phyloP scores from a whole-genome alignment of 2,113 vertebrate genomes.

The Tragelaphus imberbis region DNA sequence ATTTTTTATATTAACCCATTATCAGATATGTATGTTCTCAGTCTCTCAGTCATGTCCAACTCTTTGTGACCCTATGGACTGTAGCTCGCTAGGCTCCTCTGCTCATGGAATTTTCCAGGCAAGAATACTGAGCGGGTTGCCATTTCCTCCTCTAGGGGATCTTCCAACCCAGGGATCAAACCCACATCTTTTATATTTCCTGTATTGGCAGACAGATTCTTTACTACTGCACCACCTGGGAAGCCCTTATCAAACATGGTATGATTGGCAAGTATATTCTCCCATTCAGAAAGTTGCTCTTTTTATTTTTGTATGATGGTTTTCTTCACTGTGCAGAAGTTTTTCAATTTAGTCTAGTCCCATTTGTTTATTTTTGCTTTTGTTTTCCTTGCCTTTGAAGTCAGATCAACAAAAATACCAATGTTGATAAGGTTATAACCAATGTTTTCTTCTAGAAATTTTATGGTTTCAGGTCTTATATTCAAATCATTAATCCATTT shows the following conservation, averaged over 20 bases:
- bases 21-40: neutral
- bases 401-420: neutral
- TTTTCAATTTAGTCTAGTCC: neutral
- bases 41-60: neutral
- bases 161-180: neutral
- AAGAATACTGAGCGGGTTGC: neutral
- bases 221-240: neutral
- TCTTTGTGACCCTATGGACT: neutral
- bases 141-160: neutral
- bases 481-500: neutral
- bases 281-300: neutral
- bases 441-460: neutral
- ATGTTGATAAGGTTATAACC: neutral
- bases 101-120: neutral
- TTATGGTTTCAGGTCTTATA: neutral
- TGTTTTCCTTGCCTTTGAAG: neutral
- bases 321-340: neutral
- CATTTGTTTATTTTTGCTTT: neutral
- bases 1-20: neutral
- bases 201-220: neutral
- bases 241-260: neutral
- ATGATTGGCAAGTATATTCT: neutral
- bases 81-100: neutral
- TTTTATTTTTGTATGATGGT: neutral
- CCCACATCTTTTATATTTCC: neutral